These are phyloP conservation scores for Monomorium pharaonis DNA, from an alignment of 1,140 invertebrate species.

Conservation along the genomic window DNA sequence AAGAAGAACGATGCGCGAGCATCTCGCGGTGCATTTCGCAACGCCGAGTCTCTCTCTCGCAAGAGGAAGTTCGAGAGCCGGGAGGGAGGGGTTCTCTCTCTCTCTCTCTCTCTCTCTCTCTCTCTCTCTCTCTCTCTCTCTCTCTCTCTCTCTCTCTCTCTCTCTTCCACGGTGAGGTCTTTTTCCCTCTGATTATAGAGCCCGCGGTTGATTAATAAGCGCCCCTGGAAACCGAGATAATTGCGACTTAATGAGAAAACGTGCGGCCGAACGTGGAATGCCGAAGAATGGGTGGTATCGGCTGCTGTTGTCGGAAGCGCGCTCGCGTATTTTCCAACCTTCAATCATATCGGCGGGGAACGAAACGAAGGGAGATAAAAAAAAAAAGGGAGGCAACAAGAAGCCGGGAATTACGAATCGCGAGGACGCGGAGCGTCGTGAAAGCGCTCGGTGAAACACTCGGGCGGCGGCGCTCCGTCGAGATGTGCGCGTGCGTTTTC, in stretches of 20 bases:
- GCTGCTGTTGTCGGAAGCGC: not conserved
- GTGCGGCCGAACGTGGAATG: not conserved
- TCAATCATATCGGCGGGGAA: not conserved
- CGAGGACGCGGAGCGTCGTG: not conserved
- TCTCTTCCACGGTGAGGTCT: slow-evolving; percentile 27
- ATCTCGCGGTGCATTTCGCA: slow-evolving; percentile 6
- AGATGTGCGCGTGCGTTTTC: slow-evolving; percentile 6
- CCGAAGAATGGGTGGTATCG: slow-evolving; percentile 24
- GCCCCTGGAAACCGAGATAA: slow-evolving; percentile 37
- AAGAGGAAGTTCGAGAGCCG: slow-evolving; percentile 40
- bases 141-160: too few relatives aligned
- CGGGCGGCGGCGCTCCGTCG: too few relatives aligned
- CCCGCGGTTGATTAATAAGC: slow-evolving; percentile 46
- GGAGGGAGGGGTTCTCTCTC: too few relatives aligned
- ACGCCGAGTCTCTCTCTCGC: slow-evolving; percentile 17
- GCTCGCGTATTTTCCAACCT: not conserved
- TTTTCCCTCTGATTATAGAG: slow-evolving; percentile 45
- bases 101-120: too few relatives aligned
- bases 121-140: too few relatives aligned
- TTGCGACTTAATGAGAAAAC: slow-evolving; percentile 38
- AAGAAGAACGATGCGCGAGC: not conserved
- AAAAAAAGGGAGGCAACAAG: not conserved
- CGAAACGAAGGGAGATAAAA: not conserved
- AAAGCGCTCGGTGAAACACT: slow-evolving; percentile 2
- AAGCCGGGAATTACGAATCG: not conserved